Conservation (phyloP, 2,113 vertebrate species). For the Sardina pilchardus region DNA sequence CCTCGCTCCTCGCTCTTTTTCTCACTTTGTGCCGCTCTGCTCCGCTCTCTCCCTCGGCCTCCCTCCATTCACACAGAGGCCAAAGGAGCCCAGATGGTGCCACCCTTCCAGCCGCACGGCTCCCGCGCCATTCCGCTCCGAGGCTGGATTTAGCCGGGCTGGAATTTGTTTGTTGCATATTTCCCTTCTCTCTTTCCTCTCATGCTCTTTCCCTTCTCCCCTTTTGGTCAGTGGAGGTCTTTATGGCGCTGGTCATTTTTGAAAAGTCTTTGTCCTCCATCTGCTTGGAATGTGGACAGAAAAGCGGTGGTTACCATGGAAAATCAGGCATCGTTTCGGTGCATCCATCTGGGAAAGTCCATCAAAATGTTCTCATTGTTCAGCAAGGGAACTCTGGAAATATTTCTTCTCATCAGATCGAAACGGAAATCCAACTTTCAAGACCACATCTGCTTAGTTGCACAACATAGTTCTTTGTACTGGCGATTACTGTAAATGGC, state of each 20-base stretch:
- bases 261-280: slow-evolving; percentile 60
- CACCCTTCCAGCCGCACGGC: slow-evolving; percentile 46
- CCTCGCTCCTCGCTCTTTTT: background rate
- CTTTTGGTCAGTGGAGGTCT: slow-evolving; percentile 59
- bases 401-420: slow-evolving; percentile 22
- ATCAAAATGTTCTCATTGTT: slow-evolving; percentile 28
- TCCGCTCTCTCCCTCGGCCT: background rate
- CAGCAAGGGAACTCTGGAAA: slow-evolving; percentile 22
- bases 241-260: slow-evolving; percentile 49
- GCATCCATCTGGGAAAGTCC: slow-evolving; percentile 12
- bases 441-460: background rate
- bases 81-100: slow-evolving; percentile 65
- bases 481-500: background rate
- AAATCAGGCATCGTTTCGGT: slow-evolving; percentile 41
- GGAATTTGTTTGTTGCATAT: slow-evolving; percentile 70
- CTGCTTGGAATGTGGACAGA: slow-evolving; percentile 21
- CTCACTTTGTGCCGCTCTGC: slow-evolving; percentile 33
- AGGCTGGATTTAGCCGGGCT: slow-evolving; percentile 63
- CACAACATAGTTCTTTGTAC: slow-evolving; percentile 30
- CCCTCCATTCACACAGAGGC: slow-evolving; percentile 29
- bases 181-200: slow-evolving; percentile 31
- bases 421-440: slow-evolving; percentile 30
- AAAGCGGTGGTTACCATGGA: slow-evolving; percentile 35
- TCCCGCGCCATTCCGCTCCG: slow-evolving; percentile 51
- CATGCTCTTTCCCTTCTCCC: slow-evolving; percentile 49